A percentile compares a stretch with the other conserved stretches of the same genome.
Conservation (phyloP, 2,113 vertebrate genomes). For the Microcebus jonahi region DNA sequence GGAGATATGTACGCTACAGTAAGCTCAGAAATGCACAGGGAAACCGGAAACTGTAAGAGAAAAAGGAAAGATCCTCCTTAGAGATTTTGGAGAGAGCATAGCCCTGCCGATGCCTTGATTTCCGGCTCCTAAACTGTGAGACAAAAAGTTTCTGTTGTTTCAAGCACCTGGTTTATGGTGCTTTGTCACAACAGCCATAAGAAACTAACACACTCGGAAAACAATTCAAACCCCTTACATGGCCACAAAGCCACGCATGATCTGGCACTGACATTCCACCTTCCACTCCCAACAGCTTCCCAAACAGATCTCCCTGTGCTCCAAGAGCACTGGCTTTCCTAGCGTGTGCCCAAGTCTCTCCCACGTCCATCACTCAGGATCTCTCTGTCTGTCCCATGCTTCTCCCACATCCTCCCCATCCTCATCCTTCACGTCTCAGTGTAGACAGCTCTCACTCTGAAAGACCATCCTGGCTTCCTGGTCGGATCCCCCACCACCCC, state of each 20-base stretch:
- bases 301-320: background rate
- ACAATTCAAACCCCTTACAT: background rate
- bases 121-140: background rate
- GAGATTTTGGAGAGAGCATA: background rate
- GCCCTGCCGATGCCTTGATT: background rate
- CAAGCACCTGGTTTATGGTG: rapidly evolving
- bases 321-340: background rate
- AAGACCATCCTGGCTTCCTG: background rate
- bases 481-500: rapidly evolving
- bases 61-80: background rate
- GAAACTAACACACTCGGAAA: background rate
- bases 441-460: background rate
- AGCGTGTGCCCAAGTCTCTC: background rate
- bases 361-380: background rate
- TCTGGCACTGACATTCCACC: background rate
- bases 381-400: too few species aligned
- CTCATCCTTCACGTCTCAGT: background rate
- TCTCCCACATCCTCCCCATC: background rate
- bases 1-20: too few species aligned
- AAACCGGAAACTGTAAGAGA: background rate
- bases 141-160: background rate
- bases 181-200: background rate
- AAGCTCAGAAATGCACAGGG: background rate
- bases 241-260: background rate
- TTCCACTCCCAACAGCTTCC: background rate